Base-by-base conservation (phyloP, 2,797 vertebrate genomes). In the Chaetodon trifasciatus region DNA sequence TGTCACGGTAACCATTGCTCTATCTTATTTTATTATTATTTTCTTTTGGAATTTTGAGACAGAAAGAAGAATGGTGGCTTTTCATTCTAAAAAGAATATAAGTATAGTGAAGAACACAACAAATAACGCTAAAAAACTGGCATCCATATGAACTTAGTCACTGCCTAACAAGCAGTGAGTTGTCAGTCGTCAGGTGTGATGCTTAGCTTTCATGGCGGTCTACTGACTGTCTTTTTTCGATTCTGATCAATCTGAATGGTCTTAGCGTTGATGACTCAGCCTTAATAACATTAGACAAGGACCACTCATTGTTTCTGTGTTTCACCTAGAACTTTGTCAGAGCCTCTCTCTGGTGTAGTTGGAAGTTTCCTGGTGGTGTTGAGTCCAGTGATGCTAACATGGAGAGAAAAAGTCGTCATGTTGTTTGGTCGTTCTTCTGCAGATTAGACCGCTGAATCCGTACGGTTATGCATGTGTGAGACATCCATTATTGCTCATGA, bases 1-100 rank as follows among this genome's bases (percentile, higher is more conserved):
- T 28, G 88, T 95, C 82, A 95, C 94, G 47, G 94, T 95, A 88
- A 94, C 58, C 16, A 35, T 44, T 69, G 19, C 23, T 75, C 3
- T 17, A 5, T n/a, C 50, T 40, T 58, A 21, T n/a, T 60, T 35
- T 58, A 21, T 32, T 32, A 32, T 32, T 32, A 32, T 49, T 37
- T 24, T 12, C 1, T 35, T 17, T 10, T 17, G 15, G 49, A n/a
- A 58, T 49, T 32, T 32, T 32, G 28, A 49, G 9, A 6, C 8
- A 3, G 46, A 32, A 13, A 37, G 46, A 32, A 21, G 44, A 65
- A 32, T 17, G 4, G 4, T 44, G 23, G 23, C 11, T 21, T 21
- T 40, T 61, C 10, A 55, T 35, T 19, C 0, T 58, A 37, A 58
- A 19, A 19, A 58, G 28, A 58, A 21, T 2, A 35, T 15, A 9